Conservation (phyloP, 2,888 invertebrate genomes). For the Apamea sordens region DNA sequence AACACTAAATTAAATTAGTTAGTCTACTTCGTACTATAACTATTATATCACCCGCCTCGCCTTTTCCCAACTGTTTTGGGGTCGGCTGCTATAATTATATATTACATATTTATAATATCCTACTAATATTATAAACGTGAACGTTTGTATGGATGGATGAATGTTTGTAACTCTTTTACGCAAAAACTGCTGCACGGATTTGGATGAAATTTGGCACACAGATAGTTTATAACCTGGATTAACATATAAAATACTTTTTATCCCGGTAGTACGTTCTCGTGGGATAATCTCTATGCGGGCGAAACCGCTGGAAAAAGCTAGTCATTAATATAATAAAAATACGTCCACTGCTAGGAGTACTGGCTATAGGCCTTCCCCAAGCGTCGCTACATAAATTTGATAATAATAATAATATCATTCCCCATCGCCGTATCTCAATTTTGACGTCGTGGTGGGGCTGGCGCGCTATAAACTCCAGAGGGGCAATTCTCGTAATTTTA, state of each 20-base stretch:
- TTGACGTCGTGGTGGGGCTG: too few species aligned
- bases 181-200: neutral
- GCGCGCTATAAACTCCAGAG: too few species aligned
- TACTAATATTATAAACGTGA: neutral
- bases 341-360: neutral
- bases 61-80: too few species aligned
- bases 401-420: too few species aligned
- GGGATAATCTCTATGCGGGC: neutral
- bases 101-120: too few species aligned
- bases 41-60: too few species aligned
- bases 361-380: neutral
- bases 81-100: too few species aligned
- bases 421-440: too few species aligned
- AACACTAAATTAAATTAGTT: too few species aligned
- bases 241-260: neutral
- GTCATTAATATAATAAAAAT: neutral
- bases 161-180: neutral
- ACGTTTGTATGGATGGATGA: neutral
- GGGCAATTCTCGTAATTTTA: too few species aligned
- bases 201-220: neutral
- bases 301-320: neutral
- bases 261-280: neutral
- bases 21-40: too few species aligned
- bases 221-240: neutral
- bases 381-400: rapidly evolving